Percentiles rank a stretch among this genome's conserved stretches.
Evolutionary conservation across 2,113 vertebrate species (phyloP).

Genomic region (Saguinus midas): DNA sequence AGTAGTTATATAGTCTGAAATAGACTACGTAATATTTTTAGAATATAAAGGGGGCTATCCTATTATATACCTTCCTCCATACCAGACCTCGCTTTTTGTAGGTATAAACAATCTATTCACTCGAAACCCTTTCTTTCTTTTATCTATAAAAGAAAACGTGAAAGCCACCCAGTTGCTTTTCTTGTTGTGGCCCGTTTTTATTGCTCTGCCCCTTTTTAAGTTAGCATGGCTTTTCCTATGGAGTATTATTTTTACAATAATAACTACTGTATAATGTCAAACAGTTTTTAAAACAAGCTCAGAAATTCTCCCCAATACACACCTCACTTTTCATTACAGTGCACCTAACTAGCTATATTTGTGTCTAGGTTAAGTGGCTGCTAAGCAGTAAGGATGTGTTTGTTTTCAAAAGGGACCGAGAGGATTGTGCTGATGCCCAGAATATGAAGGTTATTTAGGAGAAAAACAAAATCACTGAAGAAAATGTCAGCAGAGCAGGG

Average conservation of each 20-base stretch:
- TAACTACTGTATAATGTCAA: background rate
- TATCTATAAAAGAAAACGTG: background rate
- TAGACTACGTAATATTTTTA: background rate
- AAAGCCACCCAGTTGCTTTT: background rate
- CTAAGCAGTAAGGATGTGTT: conserved; percentile 9
- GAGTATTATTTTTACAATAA: background rate
- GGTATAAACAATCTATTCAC: background rate
- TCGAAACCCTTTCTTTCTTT: conserved; percentile 1
- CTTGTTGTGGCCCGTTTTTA: background rate
- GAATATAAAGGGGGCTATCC: background rate
- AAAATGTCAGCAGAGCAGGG: background rate
- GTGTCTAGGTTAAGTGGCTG: background rate
- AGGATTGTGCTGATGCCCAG: conserved; percentile 22
- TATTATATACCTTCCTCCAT: background rate
- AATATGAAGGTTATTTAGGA: background rate
- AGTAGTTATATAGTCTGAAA: background rate
- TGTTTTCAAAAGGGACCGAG: conserved; percentile 40
- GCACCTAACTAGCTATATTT: background rate
- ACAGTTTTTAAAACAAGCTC: conserved; percentile 9
- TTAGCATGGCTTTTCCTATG: background rate
- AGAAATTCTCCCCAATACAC: background rate
- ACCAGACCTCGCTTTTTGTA: background rate
- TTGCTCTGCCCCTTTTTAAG: background rate
- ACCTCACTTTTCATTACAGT: background rate
- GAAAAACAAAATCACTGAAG: background rate